Evolutionary conservation across 2,888 invertebrate genomes (phyloP), one percentile per base, ranked within the genome.

Genomic region (Leptinotarsa peninsularis): DNA sequence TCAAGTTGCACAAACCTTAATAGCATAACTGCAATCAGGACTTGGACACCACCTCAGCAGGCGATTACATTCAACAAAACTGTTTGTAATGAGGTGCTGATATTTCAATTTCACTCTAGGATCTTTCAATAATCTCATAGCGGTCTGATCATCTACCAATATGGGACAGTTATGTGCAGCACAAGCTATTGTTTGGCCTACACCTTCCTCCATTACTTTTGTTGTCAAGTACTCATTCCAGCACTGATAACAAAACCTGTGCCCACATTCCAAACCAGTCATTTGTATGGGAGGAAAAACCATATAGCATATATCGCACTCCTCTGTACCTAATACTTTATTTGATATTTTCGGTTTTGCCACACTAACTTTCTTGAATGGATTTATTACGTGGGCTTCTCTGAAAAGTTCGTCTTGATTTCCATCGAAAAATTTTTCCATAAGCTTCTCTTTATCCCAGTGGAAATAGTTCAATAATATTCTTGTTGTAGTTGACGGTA

Each of bases 361-460:
- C 85, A 91, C 90, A 83, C 90, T 89, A 83, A 91, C 90, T 90
- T 94, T 94, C 84, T 93, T 93, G 89, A 96, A 95, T 76, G 98
- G 98, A 91, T 97, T 98, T 81, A 98, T 93, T 82, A 99, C 97
- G 88, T 97, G 94, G 80, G 98, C 98, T 89, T 98, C 96, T 74
- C 93, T 92, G 89, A 99, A 98, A 84, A 99, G 91, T 87, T 96
- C 94, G 83, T 98, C 98, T 88, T 96, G 97, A 89, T 98, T 97
- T 21, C 95, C 95, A 89, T 97, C 99, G 87, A 98, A 99, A 89
- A 94, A 98, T 87, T 96, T 93, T 90, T 99, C 99, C 94, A 99
- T 96, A 78, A 99, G 91, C 89, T 98, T 98, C 88, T 99, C 99
- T 89, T 98, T 98, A 89, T 99, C 99, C 99, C 99, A 99, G 91